Evolutionary conservation across 2,797 vertebrate genomes (phyloP).

Genomic region (Bradypodion pumilum): DNA sequence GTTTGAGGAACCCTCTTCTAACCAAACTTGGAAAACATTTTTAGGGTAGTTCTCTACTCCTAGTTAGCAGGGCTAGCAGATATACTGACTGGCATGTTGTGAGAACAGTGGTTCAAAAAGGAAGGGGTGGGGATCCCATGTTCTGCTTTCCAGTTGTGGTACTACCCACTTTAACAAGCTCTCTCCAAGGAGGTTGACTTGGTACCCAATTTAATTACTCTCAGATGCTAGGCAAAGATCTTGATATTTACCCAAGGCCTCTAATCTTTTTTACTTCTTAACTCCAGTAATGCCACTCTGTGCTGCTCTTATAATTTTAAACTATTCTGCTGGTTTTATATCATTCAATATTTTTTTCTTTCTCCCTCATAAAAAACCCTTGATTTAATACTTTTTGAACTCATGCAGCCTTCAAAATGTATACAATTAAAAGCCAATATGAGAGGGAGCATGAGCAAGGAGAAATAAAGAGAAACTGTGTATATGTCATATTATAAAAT

Average conservation of each 20-base stretch:
- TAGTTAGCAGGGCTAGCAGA: too few species aligned
- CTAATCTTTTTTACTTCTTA: conserved; percentile 15
- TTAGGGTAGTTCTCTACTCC: too few species aligned
- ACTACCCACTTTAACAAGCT: neutral
- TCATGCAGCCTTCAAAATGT: neutral
- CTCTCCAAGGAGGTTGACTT: neutral
- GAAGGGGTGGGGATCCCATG: too few species aligned
- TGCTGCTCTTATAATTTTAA: neutral
- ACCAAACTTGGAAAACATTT: too few species aligned
- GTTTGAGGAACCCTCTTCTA: too few species aligned
- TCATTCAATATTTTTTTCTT: neutral
- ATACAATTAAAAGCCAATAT: neutral
- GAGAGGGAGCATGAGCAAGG: too few species aligned
- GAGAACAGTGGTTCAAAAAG: neutral
- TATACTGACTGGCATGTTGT: neutral
- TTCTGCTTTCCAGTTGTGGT: too few species aligned
- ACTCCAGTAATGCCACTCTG: neutral
- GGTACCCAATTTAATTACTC: neutral
- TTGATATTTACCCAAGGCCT: neutral
- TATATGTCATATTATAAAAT: neutral
- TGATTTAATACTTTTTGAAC: neutral
- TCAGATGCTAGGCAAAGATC: neutral
- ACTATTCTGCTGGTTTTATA: neutral
- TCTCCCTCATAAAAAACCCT: neutral
- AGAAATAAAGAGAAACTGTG: too few species aligned